These are phyloP conservation scores for Aleadryas rufinucha DNA, from an alignment of 2,113 vertebrate species.

Conservation along the genomic window DNA sequence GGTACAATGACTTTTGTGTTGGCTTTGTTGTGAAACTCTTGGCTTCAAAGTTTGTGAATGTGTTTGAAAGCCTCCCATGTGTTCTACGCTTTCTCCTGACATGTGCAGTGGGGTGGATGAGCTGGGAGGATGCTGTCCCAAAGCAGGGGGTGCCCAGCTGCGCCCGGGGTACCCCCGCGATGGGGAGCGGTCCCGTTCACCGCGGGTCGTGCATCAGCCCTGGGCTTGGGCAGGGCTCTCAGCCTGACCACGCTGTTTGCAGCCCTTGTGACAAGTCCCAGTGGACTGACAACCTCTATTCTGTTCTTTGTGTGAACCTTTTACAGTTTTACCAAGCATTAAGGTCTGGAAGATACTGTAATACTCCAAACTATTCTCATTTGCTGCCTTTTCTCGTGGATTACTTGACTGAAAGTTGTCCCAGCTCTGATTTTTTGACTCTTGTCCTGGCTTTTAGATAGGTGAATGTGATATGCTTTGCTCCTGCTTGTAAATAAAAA, in stretches of 20 bases:
- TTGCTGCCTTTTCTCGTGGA: neutral
- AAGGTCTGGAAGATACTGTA: neutral
- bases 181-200: accelerated
- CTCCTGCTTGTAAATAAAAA: neutral
- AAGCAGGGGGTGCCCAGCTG: neutral
- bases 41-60: neutral
- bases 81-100: neutral
- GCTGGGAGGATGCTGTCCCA: accelerated
- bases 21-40: neutral
- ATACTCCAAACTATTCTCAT: accelerated
- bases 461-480: neutral
- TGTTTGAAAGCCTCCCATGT: neutral
- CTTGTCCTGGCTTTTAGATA: neutral
- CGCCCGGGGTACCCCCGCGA: accelerated
- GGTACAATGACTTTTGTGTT: neutral
- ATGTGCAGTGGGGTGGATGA: accelerated
- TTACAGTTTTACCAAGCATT: neutral
- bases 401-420: neutral
- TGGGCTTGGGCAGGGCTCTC: neutral
- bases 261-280: neutral
- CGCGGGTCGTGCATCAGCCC: accelerated
- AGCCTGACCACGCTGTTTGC: accelerated
- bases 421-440: neutral
- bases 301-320: neutral
- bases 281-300: accelerated